Conservation (phyloP, 1,140 invertebrate genomes). For the Polyergus mexicanus region DNA sequence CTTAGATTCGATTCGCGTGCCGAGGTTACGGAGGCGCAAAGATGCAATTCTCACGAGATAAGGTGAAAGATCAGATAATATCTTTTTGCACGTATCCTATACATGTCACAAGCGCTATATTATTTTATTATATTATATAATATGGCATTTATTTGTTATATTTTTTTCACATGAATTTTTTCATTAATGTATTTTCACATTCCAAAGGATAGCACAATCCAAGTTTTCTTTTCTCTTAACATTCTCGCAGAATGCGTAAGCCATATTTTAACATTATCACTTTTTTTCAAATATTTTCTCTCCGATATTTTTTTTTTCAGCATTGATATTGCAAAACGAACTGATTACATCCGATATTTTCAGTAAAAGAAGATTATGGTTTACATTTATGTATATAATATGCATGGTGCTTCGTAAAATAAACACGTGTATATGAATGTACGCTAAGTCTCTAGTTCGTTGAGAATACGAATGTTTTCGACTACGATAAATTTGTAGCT, state of each 20-base stretch:
- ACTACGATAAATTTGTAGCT: slow-evolving; percentile 72
- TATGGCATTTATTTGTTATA: slow-evolving; percentile 4
- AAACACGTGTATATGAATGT: neutral
- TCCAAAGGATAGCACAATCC: neutral
- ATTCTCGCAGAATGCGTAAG: neutral
- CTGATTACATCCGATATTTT: slow-evolving; percentile 12
- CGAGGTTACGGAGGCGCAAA: slow-evolving; percentile 70
- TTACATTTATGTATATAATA: neutral
- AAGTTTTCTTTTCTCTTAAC: neutral
- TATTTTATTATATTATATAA: slow-evolving; percentile 22
- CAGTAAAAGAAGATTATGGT: neutral
- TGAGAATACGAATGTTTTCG: slow-evolving; percentile 64
- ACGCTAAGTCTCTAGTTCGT: slow-evolving; percentile 2
- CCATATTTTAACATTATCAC: slow-evolving; percentile 17
- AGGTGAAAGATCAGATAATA: slow-evolving; percentile 64
- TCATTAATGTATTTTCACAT: neutral
- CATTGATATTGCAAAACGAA: slow-evolving; percentile 41
- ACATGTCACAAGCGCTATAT: neutral
- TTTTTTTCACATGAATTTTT: neutral
- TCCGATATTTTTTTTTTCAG: slow-evolving; percentile 14
- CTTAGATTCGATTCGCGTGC: slow-evolving; percentile 79
- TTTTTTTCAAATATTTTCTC: slow-evolving; percentile 38
- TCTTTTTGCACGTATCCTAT: slow-evolving; percentile 42
- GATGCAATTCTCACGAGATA: slow-evolving; percentile 72
- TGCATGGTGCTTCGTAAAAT: neutral